Evolutionary conservation across 2,888 invertebrate species (phyloP), one percentile per base, ranked within the genome.

Genomic region (Crioceris asparagi): DNA sequence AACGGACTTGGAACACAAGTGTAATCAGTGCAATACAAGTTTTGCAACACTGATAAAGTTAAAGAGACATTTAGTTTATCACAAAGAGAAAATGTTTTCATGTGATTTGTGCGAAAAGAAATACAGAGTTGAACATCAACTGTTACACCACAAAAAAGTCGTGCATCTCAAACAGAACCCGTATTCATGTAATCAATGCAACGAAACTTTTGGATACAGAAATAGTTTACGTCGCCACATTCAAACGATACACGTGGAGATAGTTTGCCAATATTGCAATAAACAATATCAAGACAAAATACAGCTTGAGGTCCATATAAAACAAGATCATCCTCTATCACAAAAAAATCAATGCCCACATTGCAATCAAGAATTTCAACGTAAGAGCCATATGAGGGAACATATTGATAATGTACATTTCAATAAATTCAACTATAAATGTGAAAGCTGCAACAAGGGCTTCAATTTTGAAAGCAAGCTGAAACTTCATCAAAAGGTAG

Each of bases 401-500:
- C 49, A 49, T 34, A 43, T 43, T 14, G 42, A 46, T 21, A 36
- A 31, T 14, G 35, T 44, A 2, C 45, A 45, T 12, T 12, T 8
- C 4, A 39, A 33, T n/a, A 34, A 39, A 15, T 39, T 16, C 14
- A 17, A 11, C n/a, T 34, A 21, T 14, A 23, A 30, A 23, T 39
- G 39, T 21, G 16, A 26, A 17, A 30, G 19, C n/a, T 39, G 41
- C 29, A 23, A 40, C 2, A 39, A 29, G 10, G 26, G 32, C 23
- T 40, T 33, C 25, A 29, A 16, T 12, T 30, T 12, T 17, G 23
- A 15, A 4, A 12, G 14, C 10, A 6, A 3, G 3, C 30, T 40
- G 8, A n/a, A 32, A 7, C 21, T 19, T 12, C 43, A 43, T 17
- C n/a, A 7, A 2, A 29, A 17, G 12, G 19, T 23, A 15, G 17